Base-by-base conservation (phyloP, 2,113 vertebrate genomes). In the Thunnus maccoyii region DNA sequence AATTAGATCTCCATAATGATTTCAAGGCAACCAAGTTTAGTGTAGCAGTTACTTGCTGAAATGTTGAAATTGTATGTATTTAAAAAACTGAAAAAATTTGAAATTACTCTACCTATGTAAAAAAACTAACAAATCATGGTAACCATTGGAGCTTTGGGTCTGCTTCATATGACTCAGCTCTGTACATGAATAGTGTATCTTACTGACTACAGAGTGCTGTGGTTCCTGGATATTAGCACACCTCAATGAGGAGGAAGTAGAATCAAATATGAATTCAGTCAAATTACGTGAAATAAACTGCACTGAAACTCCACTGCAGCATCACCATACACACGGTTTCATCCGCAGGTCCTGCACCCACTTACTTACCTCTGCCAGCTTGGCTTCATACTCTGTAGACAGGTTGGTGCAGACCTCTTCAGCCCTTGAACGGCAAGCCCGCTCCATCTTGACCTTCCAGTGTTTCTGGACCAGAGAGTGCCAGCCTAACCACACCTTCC, bases 371-470 rank as follows among this genome's bases (percentile, higher is more conserved):
- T 96, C 91, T 47, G 94, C 89, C 83, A 98, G 84, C 91, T 92
- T 97, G 71, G 94, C 83, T 88, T 99, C 97, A 56, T 97, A 98
- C 51, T 97, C 95, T 41, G 94, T 86, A 55, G 97, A 96, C 65
- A 99, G 92, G 62, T 95, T 95, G 77, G 95, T n/a, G 85, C 98
- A 99, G 65, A 99, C 93, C 73, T 98, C 96, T 83, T 99, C 96
- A 1, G 97, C 97, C 79, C 95, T 95, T 44, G 94, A 89, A 8
- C 96, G 98, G 69, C 97, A 99, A 1, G 98, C 97, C 77, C 86
- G 92, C 84, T 97, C 96, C 75, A 98, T 91, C 64, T 94, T 94
- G 0, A 96, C 95, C 92, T 95, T 98, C 98, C 98, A 98, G 72
- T 90, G 95, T 85, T 80, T 91, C 82, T 97, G 91, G 55, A 93